Base-by-base conservation (phyloP, 2,797 vertebrate species). In the Sciaenops ocellatus region DNA sequence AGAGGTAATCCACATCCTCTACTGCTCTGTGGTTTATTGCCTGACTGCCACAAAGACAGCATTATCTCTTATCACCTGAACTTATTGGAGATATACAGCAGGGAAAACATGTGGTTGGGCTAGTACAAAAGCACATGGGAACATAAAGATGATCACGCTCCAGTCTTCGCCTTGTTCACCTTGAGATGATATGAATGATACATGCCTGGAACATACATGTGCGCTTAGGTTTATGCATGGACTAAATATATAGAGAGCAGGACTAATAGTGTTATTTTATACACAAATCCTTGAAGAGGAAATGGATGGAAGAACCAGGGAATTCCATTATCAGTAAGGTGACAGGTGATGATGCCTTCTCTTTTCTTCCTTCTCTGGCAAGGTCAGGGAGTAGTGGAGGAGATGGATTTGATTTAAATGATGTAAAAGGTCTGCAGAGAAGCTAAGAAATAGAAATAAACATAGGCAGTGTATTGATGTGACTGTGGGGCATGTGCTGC, bases 271-370 rank as follows among this genome's bases (percentile, higher is more conserved):
- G 76, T 76, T 82, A 30, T 80, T 79, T 83, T 44, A 73, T 51
- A 71, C 47, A 84, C 66, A 85, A 74, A 84, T 87, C 79, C 80
- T 85, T 80, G 68, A 80, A 78, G 42, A 75, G 69, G 51, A 83
- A 85, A 87, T 83, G 78, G 77, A 88, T 79, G 72, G 63, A 64
- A 65, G 26, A 65, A 90, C 68, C 51, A 82, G 65, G 79, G 71
- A 89, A 88, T 89, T 89, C 86, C 88, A 90, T 94, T 93, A 92
- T 80, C 82, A 16, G 72, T 51, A 34, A 86, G 87, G 86, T 89
- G 89, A 89, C 78, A 75, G 78, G 85, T 85, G 87, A 91, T 81
- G 75, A 88, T 83, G 82, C 54, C 74, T 86, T 69, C 60, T 69
- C 65, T 81, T 71, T 80, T 86, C 66, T 65, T 51, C 47, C 55